Evolutionary conservation across 1,140 invertebrate genomes (phyloP), one percentile per base, ranked within the genome.

Genomic region (Chlorops oryzae): DNA sequence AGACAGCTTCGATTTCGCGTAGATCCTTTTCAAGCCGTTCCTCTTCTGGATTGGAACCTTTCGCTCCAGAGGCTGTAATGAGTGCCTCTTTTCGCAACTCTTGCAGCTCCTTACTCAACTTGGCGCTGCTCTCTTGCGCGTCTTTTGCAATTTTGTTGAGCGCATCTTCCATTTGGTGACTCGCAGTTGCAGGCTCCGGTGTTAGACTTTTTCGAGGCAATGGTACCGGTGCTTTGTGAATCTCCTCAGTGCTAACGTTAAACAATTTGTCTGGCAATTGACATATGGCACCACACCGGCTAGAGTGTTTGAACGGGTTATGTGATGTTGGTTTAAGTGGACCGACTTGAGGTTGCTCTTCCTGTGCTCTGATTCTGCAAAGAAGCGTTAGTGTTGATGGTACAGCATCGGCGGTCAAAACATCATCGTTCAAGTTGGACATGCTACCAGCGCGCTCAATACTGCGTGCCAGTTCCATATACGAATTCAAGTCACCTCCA

Each of bases 81-180:
- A 70, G n/a, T 0, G 66, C 66, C 56, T 71, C 67, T 48, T 69
- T 70, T 25, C 55, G 57, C 17, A 65, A 41, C 42, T 63, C 68
- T 49, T 76, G 60, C 37, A 76, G 64, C 34, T 77, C 75, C 50
- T 78, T 68, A n/a, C 73, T 75, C 35, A 80, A 59, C 47, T 77
- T 75, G 40, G 79, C 77, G 58, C 72, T 79, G 37, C 75, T 76
- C 61, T 80, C 76, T 69, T 79, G 78, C 25, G 78, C 78, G 74
- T 80, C 78, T 61, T 77, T 74, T 10, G 78, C 78, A 41, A 80
- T 73, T 65, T 76, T 77, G 57, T 77, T 78, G 17, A 80, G 62
- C 15, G 77, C 77, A 56, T 79, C 77, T 55, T 79, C 76, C 63
- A 79, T 57, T 48, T 52, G 43, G 28, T 23, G 15, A 18, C 28